Conservation (phyloP, 1,140 invertebrate species). For the Copidosoma floridanum region DNA sequence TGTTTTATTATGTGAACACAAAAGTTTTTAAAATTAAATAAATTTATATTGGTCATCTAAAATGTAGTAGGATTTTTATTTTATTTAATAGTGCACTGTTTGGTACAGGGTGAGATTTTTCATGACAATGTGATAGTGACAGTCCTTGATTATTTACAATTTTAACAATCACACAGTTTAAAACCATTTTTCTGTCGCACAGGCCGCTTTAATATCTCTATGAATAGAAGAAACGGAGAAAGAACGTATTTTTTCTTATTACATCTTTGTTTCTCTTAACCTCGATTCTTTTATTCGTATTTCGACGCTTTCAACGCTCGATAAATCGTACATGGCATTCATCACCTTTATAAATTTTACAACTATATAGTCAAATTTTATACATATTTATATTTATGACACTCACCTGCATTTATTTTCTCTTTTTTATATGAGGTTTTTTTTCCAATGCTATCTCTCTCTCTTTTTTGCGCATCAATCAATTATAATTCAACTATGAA, state of each 20-base stretch:
- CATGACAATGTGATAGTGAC: constrained; percentile 33
- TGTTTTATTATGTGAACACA: too few relatives aligned
- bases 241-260: neutral
- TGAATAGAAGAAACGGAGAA: neutral
- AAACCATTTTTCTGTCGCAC: neutral
- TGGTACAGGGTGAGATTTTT: constrained; percentile 30
- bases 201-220: neutral
- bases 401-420: constrained; percentile 4
- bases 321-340: too few relatives aligned
- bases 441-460: constrained; percentile 21
- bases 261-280: neutral
- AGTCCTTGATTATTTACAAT: constrained; percentile 20
- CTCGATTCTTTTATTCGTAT: neutral
- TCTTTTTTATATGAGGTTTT: neutral
- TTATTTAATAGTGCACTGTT: constrained; percentile 24
- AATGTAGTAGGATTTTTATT: constrained; percentile 10
- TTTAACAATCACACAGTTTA: constrained; percentile 13
- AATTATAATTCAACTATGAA: constrained; percentile 38
- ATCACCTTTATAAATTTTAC: constrained; percentile 9
- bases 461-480: constrained; percentile 10
- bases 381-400: constrained; percentile 22
- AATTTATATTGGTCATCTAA: too few relatives aligned
- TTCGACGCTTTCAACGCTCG: too few relatives aligned
- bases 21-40: too few relatives aligned
- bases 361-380: constrained; percentile 7